phyloP scores from a whole-genome alignment of 1,140 invertebrate genomes.

The Anastrepha obliqua region DNA sequence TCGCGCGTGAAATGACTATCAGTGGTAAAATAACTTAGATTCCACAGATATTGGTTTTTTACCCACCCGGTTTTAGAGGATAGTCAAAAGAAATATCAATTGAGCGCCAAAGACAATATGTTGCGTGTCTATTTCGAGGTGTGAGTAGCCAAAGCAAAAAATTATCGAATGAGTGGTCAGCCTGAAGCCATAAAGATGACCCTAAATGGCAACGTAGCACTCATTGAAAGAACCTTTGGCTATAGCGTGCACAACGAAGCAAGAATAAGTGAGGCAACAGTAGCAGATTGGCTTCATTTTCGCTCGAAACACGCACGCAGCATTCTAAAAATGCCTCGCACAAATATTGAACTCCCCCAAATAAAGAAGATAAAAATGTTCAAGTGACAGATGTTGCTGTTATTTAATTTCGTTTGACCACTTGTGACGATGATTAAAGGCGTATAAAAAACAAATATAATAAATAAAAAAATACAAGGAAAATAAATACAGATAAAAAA shows the following conservation, averaged over 20 bases:
- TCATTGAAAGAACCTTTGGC: not conserved
- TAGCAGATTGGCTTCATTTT: conserved; percentile 50
- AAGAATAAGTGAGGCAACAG: too few relatives aligned
- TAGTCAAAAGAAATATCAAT: not conserved
- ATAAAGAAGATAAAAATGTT: not conserved
- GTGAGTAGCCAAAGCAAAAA: not conserved
- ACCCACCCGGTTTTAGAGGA: not conserved
- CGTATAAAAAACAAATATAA: conserved; percentile 35
- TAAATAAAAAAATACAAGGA: not conserved
- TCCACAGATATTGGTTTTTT: too few relatives aligned
- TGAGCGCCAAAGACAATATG: conserved; percentile 5
- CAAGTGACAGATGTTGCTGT: conserved; percentile 34
- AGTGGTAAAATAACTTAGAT: too few relatives aligned
- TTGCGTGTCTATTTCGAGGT: conserved; percentile 16
- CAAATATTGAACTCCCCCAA: conserved; percentile 13
- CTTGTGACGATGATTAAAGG: conserved; percentile 49
- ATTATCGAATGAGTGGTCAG: conserved; percentile 6
- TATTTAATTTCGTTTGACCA: conserved; percentile 49
- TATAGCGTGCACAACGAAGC: not conserved
- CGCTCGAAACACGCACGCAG: conserved; percentile 23
- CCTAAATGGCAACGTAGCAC: not conserved
- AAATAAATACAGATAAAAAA: conserved; percentile 7
- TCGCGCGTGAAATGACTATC: too few relatives aligned
- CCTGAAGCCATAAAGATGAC: conserved; percentile 42
- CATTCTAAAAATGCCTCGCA: not conserved